Evolutionary conservation across 2,797 vertebrate genomes (phyloP).

Genomic region (Lemur catta): DNA sequence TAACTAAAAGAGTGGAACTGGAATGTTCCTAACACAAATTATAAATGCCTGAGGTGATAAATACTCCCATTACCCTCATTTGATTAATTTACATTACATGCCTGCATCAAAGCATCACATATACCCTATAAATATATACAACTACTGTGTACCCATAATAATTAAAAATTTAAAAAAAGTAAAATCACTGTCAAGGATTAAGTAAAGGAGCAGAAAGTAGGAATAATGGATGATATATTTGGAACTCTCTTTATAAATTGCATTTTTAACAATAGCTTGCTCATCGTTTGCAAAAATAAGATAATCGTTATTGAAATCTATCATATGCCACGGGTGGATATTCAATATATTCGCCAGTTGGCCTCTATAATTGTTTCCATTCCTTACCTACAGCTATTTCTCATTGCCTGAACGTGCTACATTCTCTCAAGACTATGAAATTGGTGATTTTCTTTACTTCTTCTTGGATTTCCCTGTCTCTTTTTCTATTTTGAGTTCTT

Average conservation of each 20-base stretch:
- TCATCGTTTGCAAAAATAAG: background rate
- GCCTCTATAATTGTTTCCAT: background rate
- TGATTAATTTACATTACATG: background rate
- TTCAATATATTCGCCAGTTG: background rate
- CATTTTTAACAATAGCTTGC: background rate
- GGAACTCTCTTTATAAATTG: background rate
- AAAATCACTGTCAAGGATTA: background rate
- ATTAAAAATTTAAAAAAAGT: background rate
- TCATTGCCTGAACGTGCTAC: background rate
- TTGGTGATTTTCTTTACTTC: background rate
- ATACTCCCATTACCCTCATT: background rate
- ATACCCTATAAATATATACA: background rate
- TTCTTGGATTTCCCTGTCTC: background rate
- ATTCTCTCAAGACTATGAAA: background rate
- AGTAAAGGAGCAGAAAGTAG: background rate
- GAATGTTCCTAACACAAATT: background rate
- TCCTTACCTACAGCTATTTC: accelerated
- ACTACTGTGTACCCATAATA: background rate
- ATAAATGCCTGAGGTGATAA: background rate
- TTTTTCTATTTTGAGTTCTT: background rate
- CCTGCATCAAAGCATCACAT: background rate
- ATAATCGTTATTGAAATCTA: background rate
- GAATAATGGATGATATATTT: background rate
- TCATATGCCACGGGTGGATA: background rate
- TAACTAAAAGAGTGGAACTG: background rate